Conservation (phyloP, 2,888 invertebrate species). For the Neria commutata region DNA sequence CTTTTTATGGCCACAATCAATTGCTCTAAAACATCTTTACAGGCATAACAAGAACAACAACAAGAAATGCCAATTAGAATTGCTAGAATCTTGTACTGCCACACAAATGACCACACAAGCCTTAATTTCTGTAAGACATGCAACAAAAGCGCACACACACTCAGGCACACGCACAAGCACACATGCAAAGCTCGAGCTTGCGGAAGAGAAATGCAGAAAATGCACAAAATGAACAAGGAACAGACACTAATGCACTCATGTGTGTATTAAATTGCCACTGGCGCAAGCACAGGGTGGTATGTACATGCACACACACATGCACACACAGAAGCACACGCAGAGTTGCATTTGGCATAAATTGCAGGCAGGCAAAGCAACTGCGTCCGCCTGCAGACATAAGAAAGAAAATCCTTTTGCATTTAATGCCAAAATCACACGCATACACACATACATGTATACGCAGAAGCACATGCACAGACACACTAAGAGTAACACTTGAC, state of each 20-base stretch:
- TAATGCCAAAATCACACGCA: constrained; percentile 44
- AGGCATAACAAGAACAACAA: constrained; percentile 8
- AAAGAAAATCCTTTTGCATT: constrained; percentile 55
- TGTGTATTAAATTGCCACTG: constrained; percentile 53
- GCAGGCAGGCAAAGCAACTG: background rate
- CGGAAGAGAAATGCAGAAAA: background rate
- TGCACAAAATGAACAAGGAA: constrained; percentile 3
- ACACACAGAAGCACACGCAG: constrained; percentile 19
- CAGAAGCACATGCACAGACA: background rate
- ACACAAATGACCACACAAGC: constrained; percentile 44
- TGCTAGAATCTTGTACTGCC: constrained; percentile 19
- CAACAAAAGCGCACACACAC: constrained; percentile 30
- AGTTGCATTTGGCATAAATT: constrained; percentile 37
- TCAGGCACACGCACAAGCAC: background rate
- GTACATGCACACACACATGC: constrained; percentile 7
- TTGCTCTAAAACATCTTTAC: too few species aligned
- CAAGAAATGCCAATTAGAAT: constrained; percentile 50
- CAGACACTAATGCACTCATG: constrained; percentile 52
- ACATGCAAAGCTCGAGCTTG: background rate
- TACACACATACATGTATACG: background rate
- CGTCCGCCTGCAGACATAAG: constrained; percentile 53
- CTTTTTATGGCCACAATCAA: too few species aligned
- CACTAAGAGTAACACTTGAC: too few species aligned
- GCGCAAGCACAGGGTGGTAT: constrained; percentile 14
- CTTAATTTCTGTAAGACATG: constrained; percentile 54